Evolutionary conservation across 2,797 vertebrate species (phyloP), one percentile per base, ranked within the genome.

Genomic region (Thripadectes ignobilis): DNA sequence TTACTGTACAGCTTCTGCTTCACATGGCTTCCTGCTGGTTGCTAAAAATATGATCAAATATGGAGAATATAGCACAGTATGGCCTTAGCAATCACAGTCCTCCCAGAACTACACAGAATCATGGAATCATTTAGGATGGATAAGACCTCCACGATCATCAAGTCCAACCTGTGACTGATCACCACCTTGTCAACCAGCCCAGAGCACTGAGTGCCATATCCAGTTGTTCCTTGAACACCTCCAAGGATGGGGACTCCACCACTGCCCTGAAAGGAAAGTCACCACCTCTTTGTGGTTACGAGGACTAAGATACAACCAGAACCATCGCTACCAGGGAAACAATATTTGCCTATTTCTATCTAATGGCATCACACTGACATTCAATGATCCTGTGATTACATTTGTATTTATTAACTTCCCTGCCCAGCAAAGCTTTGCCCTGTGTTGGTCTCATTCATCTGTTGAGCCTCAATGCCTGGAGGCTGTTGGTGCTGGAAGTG

Each of bases 231-330:
- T 12, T n/a, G 65, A 24, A 16, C 24, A 34, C 10, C 24, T 34
- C 45, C 79, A 65, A 45, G n/a, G 5, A 41, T 12, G 30, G 52
- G 9, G 21, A 27, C 20, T 77, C 48, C 48, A 14, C 8, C 48
- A 48, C 15, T 10, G 22, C 61, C 39, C 20, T 63, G 61, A 63
- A 43, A 41, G 29, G 29, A 41, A 29, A 43, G 61, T 63, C 48
- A 12, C 10, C 55, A 41, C 15, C 23, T 66, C 58, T 21, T 32
- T 17, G 30, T 84, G 58, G 21, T 39, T 39, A 38, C 0, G 0
- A 71, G 80, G 29, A 72, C 38, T 34, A 34, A 85, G 52, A 9
- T 66, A 24, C 58, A 66, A 29, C 39, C 51, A 32, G n/a, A 80
- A 21, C 54, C 30, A 17, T 18, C 34, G 5, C 52, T 49, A 10